Conservation (phyloP, 2,888 invertebrate species). For the Lordiphosa fenestrarum region DNA sequence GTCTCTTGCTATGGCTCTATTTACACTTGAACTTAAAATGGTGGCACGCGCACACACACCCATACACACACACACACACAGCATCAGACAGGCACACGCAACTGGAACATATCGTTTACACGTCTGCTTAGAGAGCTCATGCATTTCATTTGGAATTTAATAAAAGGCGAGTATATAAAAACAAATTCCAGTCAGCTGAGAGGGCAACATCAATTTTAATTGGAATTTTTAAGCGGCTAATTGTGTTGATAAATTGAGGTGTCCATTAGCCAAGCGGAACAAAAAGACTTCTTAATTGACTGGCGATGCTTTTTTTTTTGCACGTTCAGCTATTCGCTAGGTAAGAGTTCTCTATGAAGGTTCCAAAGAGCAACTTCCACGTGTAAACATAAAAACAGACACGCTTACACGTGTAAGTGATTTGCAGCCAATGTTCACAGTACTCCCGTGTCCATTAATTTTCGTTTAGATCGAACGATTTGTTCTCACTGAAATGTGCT, state of each 20-base stretch:
- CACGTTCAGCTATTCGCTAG: no score
- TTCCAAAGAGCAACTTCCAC: neutral
- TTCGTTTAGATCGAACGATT: slow-evolving; percentile 31
- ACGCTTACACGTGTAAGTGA: slow-evolving; percentile 4
- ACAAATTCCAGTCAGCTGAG: neutral
- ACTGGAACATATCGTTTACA: slow-evolving; percentile 4
- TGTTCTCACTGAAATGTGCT: slow-evolving; percentile 41
- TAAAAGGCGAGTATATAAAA: neutral
- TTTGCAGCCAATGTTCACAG: slow-evolving; percentile 7
- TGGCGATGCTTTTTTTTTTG: neutral
- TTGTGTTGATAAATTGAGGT: no score
- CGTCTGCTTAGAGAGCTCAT: neutral
- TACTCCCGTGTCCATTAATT: slow-evolving; percentile 17
- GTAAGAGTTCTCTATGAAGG: no score
- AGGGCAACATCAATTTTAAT: no score
- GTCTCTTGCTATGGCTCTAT: slow-evolving; percentile 46
- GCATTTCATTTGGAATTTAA: neutral
- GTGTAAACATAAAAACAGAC: slow-evolving; percentile 6
- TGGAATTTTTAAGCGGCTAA: no score
- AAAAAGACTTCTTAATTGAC: no score
- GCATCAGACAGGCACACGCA: slow-evolving; percentile 2
- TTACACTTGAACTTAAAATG: slow-evolving; percentile 57
- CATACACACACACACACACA: slow-evolving; percentile 8
- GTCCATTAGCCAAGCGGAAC: no score
- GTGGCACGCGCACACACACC: slow-evolving; percentile 36